Conservation (phyloP, 2,113 vertebrate species). For the Conger conger region DNA sequence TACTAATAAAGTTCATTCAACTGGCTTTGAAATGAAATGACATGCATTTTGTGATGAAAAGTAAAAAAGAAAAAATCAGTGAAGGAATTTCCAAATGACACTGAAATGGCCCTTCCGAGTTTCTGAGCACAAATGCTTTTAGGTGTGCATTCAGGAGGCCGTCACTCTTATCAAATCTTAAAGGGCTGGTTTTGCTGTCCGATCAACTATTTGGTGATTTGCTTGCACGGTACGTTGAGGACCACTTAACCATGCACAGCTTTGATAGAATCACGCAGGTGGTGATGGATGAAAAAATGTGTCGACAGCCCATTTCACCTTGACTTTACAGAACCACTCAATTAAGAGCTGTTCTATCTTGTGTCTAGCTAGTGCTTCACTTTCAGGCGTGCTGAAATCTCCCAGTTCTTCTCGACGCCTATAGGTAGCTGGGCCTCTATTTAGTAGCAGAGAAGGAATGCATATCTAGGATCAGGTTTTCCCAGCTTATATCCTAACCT, state of each 20-base stretch:
- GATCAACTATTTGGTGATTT: not conserved
- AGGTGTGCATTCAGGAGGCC: not conserved
- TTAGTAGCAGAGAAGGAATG: too few relatives aligned
- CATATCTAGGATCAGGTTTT: too few relatives aligned
- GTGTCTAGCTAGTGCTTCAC: not conserved
- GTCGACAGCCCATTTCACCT: not conserved
- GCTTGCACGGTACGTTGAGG: not conserved
- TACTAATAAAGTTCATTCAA: not conserved
- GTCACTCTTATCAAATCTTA: not conserved
- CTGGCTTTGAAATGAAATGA: not conserved
- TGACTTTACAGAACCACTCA: not conserved
- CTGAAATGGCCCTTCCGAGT: not conserved
- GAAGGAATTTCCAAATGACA: not conserved
- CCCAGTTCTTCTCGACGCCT: not conserved
- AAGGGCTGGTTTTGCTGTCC: not conserved
- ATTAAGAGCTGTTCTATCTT: not conserved
- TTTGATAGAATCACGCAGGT: not conserved
- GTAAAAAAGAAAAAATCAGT: not conserved
- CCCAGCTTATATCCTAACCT: too few relatives aligned
- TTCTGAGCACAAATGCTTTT: not conserved
- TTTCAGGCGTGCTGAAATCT: not conserved
- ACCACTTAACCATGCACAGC: conserved; percentile 3
- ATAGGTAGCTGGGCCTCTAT: too few relatives aligned
- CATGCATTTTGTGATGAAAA: not conserved
- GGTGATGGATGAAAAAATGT: not conserved